Percentiles rank a stretch among this genome's conserved stretches.
Conservation (phyloP, 2,113 vertebrate species). For the Podilymbus podiceps region DNA sequence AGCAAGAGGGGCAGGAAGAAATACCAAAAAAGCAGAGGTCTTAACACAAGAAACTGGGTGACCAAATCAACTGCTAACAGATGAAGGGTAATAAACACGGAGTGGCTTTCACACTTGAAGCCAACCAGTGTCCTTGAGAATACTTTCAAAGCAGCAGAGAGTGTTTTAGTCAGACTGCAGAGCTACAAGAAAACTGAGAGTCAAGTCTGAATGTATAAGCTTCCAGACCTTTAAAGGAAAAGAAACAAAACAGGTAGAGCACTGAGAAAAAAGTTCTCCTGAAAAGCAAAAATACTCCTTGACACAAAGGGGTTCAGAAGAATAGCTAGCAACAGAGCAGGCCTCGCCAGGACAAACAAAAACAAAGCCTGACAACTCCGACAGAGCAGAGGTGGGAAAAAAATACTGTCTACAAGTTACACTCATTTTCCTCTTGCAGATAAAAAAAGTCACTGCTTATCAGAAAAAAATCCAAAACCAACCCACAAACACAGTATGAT, state of each 20-base stretch:
- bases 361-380: background rate
- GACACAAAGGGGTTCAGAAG: background rate
- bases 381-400: background rate
- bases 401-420: background rate
- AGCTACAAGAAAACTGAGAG: background rate
- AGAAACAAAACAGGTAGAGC: background rate
- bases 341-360: background rate
- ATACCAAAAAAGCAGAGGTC: background rate
- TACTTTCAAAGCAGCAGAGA: background rate
- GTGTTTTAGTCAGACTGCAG: background rate
- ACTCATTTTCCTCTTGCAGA: background rate
- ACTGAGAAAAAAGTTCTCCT: background rate
- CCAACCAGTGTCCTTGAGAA: background rate
- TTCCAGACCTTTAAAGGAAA: background rate
- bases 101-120: background rate
- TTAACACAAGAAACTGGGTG: background rate
- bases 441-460: background rate
- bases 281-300: background rate
- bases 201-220: accelerated
- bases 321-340: background rate
- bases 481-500: background rate
- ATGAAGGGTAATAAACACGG: background rate
- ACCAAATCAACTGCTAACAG: background rate
- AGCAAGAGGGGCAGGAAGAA: background rate
- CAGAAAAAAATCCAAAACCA: background rate